A percentile compares a stretch with the other conserved stretches of the same genome.
Evolutionary conservation across 2,888 invertebrate species (phyloP).

Genomic region (Amphipoea lucens): DNA sequence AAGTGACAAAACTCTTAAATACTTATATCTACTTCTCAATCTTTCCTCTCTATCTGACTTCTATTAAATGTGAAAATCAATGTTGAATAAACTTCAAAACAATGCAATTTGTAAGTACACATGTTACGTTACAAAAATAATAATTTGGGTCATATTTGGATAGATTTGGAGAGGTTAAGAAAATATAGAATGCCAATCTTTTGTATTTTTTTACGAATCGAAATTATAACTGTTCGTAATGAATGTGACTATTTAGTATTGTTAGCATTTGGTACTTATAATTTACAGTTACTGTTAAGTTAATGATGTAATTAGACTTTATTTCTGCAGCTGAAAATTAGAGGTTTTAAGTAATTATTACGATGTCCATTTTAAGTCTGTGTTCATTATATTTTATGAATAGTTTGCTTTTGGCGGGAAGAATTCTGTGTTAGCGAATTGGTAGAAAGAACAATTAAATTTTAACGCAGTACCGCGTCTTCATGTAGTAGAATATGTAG

Average conservation of each 20-base stretch:
- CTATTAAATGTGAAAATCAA: slow-evolving; percentile 52
- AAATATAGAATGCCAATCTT: slow-evolving; percentile 72
- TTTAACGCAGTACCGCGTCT: slow-evolving; percentile 29
- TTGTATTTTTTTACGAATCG: slow-evolving; percentile 80
- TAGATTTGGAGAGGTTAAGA: slow-evolving; percentile 56
- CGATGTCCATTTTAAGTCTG: slow-evolving; percentile 65
- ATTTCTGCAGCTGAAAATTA: slow-evolving; percentile 56
- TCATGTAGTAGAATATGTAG: slow-evolving; percentile 53
- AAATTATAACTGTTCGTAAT: slow-evolving; percentile 68
- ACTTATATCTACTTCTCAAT: slow-evolving; percentile 35
- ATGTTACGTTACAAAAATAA: slow-evolving; percentile 42
- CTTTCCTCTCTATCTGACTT: slow-evolving; percentile 61
- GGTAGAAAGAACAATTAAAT: slow-evolving; percentile 33
- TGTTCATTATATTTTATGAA: slow-evolving; percentile 64
- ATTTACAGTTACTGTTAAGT: slow-evolving; percentile 46
- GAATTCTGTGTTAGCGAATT: slow-evolving; percentile 42
- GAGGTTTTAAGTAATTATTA: slow-evolving; percentile 32
- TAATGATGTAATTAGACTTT: slow-evolving; percentile 27
- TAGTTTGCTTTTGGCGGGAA: slow-evolving; percentile 45
- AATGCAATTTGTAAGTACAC: slow-evolving; percentile 41
- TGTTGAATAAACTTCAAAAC: slow-evolving; percentile 30
- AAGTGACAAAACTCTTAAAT: slow-evolving; percentile 53
- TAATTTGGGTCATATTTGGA: slow-evolving; percentile 46
- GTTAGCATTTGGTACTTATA: slow-evolving; percentile 53
- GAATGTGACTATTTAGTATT: slow-evolving; percentile 50